Percentiles rank a stretch among this genome's conserved stretches.
These are phyloP conservation scores for Lampropteryx suffumata DNA, from an alignment of 2,888 invertebrate species.

Conservation along the genomic window DNA sequence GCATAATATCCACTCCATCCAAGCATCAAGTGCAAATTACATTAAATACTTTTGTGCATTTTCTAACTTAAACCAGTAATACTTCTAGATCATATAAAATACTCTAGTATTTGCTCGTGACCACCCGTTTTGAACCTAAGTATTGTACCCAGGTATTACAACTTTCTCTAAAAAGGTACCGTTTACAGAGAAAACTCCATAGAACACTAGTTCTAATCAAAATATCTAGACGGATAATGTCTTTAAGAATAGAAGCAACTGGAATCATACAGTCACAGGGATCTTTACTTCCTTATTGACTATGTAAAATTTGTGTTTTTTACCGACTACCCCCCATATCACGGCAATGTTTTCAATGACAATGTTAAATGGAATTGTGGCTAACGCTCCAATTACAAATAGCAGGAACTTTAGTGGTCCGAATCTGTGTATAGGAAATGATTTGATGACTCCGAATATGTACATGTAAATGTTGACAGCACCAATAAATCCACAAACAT, in stretches of 20 bases:
- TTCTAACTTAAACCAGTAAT: slow-evolving; percentile 49
- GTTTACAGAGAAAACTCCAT: too few relatives aligned
- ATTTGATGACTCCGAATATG: slow-evolving; percentile 98
- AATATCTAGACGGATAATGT: neutral
- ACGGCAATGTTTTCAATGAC: slow-evolving; percentile 97
- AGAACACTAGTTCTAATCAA: too few relatives aligned
- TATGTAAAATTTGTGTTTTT: slow-evolving; percentile 98
- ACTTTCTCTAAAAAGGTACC: too few relatives aligned
- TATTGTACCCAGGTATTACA: too few relatives aligned
- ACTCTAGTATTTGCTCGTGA: slow-evolving; percentile 14
- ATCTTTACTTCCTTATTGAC: slow-evolving; percentile 95
- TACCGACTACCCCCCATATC: slow-evolving; percentile 95
- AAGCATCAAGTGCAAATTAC: slow-evolving; percentile 45
- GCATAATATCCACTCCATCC: slow-evolving; percentile 34
- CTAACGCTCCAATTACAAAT: slow-evolving; percentile 92
- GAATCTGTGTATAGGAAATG: slow-evolving; percentile 94
- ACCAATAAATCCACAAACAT: slow-evolving; percentile 94
- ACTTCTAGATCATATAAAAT: slow-evolving; percentile 43
- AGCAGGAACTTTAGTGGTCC: slow-evolving; percentile 90
- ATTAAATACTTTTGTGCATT: slow-evolving; percentile 69
- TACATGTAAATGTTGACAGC: slow-evolving; percentile 99
- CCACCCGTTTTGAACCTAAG: too few relatives aligned
- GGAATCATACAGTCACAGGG: slow-evolving; percentile 84
- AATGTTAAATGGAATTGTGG: slow-evolving; percentile 96
- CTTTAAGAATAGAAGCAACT: too few relatives aligned